A percentile compares a stretch with the other conserved stretches of the same genome.
Evolutionary conservation across 2,888 invertebrate species (phyloP).

Genomic region (Ichneumoninae sp.): DNA sequence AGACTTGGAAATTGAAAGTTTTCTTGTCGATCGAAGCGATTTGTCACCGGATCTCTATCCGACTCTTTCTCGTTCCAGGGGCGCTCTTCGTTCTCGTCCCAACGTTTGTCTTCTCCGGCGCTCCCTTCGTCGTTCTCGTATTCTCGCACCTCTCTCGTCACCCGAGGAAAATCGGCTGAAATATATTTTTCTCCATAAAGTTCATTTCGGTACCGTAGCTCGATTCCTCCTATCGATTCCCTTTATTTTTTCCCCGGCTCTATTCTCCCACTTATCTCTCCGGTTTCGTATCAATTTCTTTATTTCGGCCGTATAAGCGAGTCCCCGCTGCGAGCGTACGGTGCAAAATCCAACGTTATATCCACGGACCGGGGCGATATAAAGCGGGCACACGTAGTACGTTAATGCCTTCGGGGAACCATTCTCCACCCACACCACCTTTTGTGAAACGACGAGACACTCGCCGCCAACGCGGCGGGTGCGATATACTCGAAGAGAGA

Average conservation of each 20-base stretch:
- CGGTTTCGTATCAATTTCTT: constrained; percentile 64
- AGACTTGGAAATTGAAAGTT: constrained; percentile 76
- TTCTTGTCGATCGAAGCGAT: constrained; percentile 69
- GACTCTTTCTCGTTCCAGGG: constrained; percentile 16
- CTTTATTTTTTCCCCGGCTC: constrained; percentile 40
- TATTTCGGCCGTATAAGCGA: constrained; percentile 61
- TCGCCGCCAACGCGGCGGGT: constrained; percentile 40
- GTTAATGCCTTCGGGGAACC: constrained; percentile 68
- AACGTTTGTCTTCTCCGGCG: constrained; percentile 5
- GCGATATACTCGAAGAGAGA: constrained; percentile 43
- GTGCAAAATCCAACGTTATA: constrained; percentile 45
- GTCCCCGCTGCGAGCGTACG: constrained; percentile 27
- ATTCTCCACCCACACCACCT: constrained; percentile 60
- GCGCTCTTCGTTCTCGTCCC: constrained; percentile 24
- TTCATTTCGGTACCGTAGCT: constrained; percentile 6
- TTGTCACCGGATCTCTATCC: constrained; percentile 68
- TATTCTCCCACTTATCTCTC: not conserved
- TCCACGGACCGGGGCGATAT: constrained; percentile 33
- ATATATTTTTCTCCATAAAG: constrained; percentile 62
- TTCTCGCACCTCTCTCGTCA: not conserved
- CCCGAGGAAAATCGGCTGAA: constrained; percentile 38
- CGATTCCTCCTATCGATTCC: constrained; percentile 48
- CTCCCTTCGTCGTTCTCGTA: not conserved
- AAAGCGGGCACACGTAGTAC: constrained; percentile 65
- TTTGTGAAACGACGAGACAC: constrained; percentile 65